Conservation (phyloP, 2,113 vertebrate species). For the Opisthocomus hoazin region DNA sequence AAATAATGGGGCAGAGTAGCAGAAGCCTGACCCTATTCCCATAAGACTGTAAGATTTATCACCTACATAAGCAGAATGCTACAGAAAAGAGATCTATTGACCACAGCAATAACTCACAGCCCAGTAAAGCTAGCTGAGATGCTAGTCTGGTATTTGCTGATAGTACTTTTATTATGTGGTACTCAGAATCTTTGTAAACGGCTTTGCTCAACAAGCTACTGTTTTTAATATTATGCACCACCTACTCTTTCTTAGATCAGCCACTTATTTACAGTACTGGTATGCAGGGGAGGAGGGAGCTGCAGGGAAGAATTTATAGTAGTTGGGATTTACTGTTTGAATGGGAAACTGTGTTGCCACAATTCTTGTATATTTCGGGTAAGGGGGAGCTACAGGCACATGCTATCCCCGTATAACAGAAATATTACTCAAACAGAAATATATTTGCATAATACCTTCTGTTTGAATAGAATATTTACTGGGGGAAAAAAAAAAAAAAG, state of each 20-base stretch:
- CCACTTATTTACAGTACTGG: slow-evolving; percentile 24
- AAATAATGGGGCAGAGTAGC: slow-evolving; percentile 69
- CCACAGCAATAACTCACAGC: slow-evolving; percentile 73
- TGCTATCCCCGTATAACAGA: not conserved
- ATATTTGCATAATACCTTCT: not conserved
- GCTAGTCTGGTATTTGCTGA: slow-evolving; percentile 66
- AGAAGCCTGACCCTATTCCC: slow-evolving; percentile 67
- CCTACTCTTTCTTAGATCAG: not conserved
- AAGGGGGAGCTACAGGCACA: slow-evolving; percentile 12
- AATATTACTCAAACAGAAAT: slow-evolving; percentile 22
- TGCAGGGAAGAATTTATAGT: not conserved
- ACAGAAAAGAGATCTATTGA: slow-evolving; percentile 71
- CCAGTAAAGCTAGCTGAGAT: slow-evolving; percentile 58
- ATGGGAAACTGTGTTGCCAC: not conserved
- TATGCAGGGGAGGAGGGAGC: not conserved
- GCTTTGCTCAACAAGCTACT: slow-evolving; percentile 10
- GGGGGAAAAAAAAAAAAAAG: not conserved
- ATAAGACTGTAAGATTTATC: slow-evolving; percentile 77
- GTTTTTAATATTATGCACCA: slow-evolving; percentile 13
- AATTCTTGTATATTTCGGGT: not conserved
- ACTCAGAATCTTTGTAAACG: slow-evolving; percentile 7
- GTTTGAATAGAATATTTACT: slow-evolving; percentile 41
- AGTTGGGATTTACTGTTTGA: not conserved
- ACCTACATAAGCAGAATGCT: slow-evolving; percentile 69
- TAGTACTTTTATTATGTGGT: slow-evolving; percentile 55